Base-by-base conservation (phyloP, 37 sponge, comb jelly and placozoan genomes). In the Diacarnus erythraeanus region DNA sequence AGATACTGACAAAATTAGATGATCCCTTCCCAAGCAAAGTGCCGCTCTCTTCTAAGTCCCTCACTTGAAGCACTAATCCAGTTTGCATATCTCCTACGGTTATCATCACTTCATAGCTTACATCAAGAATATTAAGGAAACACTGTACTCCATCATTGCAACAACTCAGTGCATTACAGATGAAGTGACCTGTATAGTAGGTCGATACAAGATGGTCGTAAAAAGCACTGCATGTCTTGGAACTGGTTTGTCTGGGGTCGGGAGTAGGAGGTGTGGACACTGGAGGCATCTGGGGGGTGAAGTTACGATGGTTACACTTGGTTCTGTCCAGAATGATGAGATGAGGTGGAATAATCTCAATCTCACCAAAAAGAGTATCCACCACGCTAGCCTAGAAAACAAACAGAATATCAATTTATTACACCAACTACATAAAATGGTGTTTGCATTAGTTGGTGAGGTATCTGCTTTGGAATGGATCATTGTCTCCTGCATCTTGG, bases 261-360 rank as follows among this genome's bases (percentile, higher is more conserved):
- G 67, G 56, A 33, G 67, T 12, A 18, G 40, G 36, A 57, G 68
- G 76, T 43, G 76, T 27, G 57, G 29, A 21, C 17, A 34, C 20
- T 15, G 42, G 81, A 43, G 72, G 81, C 37, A 75, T 9, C 15
- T 36, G 30, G 34, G 47, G 26, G 60, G 60, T 59, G 38, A 59
- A 1, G 34, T 36, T 21, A 33, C n/a, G 1, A 10, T 38, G 9
- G 58, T 31, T 42, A 39, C 84, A 83, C 57, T 36, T 22, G 68
- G 77, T 57, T 42, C 42, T 44, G 69, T 83, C 84, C 69, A 83
- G 77, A 66, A 83, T 69, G 59, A 83, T 66, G 30, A 67, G 66
- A 42, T 68, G 77, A 6, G 27, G 67, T 1, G 69, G 77, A 29
- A 83, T 15, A 38, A 83, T 51, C 8, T 58, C 56, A 0, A 67